Base-by-base conservation (phyloP, 2,113 vertebrate species). In the Toxotes jaculatrix region DNA sequence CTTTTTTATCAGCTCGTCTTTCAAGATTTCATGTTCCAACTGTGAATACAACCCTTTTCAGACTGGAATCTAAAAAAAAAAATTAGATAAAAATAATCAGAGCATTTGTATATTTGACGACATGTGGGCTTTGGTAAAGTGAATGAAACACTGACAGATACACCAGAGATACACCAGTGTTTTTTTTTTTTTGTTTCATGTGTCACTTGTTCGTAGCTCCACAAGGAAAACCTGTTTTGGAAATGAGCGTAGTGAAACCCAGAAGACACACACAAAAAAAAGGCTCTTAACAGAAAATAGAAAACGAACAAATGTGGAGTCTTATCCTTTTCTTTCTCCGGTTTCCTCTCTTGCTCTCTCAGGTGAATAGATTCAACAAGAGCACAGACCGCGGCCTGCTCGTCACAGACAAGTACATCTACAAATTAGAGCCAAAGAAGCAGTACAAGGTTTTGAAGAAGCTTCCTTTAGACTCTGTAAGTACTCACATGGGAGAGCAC, bases 331-430 rank as follows among this genome's bases (percentile, higher is more conserved):
- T 5, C 34, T 36, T 4, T 31, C 12, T 79, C 5, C 0, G 21
- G 49, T 56, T 5, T 21, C 2, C 14, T 71, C 21, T 2, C 45
- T 12, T 63, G 1, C 64, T 70, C 57, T 67, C 77, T 1, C 89
- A 99, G 98, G 91, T 98, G 75, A 99, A 97, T 77, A 94, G 96
- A 77, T 98, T 98, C 70, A 96, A 94, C 76, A 97, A 96, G 90
- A 95, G 94, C 83, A 94, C 95, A 4, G 97, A 98, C 90, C 92
- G 97, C 3, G 96, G 95, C 10, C 85, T 99, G 12, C 93, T 99
- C 11, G 62, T 98, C 89, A 99, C 98, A 0, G 97, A 98, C 86
- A 96, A 93, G 77, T 95, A 95, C 79, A 21, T 98, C 79, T 98
- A 98, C 96, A 97, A 98, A 88, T 82, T 99, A 87, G 96, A 98